Conservation (phyloP, 2,888 invertebrate species). For the Gibbula magus region DNA sequence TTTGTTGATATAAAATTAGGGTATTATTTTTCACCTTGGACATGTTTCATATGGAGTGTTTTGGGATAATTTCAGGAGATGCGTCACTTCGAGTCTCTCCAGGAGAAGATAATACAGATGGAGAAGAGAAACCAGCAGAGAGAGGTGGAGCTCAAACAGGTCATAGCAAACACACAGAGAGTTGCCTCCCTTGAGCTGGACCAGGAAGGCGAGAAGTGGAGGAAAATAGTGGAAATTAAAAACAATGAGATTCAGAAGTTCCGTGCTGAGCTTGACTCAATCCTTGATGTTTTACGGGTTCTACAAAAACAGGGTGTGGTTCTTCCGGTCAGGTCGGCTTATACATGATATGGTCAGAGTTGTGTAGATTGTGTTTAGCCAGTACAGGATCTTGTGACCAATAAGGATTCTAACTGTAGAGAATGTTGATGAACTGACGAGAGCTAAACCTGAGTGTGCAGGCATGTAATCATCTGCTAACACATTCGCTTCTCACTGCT, state of each 20-base stretch:
- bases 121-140: slow-evolving; percentile 66
- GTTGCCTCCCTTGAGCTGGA: slow-evolving; percentile 58
- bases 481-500: too few species aligned
- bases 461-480: too few species aligned
- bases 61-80: slow-evolving; percentile 66
- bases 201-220: slow-evolving; percentile 69
- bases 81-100: slow-evolving; percentile 71
- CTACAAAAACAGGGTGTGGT: slow-evolving; percentile 72
- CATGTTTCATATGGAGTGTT: neutral
- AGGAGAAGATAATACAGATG: slow-evolving; percentile 69
- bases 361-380: too few species aligned
- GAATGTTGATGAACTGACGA: too few species aligned
- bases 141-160: slow-evolving; percentile 68
- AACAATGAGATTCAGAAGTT: slow-evolving; percentile 72
- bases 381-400: too few species aligned
- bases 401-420: too few species aligned
- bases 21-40: too few species aligned
- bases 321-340: slow-evolving; percentile 57
- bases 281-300: slow-evolving; percentile 69
- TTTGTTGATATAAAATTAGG: too few species aligned
- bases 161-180: slow-evolving; percentile 61
- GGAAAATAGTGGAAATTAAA: slow-evolving; percentile 68
- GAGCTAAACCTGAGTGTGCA: too few species aligned
- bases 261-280: slow-evolving; percentile 72
- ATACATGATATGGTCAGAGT: slow-evolving; percentile 21